Evolutionary conservation across 1,140 invertebrate genomes (phyloP).

Genomic region (Aphelenchoides fujianensis): DNA sequence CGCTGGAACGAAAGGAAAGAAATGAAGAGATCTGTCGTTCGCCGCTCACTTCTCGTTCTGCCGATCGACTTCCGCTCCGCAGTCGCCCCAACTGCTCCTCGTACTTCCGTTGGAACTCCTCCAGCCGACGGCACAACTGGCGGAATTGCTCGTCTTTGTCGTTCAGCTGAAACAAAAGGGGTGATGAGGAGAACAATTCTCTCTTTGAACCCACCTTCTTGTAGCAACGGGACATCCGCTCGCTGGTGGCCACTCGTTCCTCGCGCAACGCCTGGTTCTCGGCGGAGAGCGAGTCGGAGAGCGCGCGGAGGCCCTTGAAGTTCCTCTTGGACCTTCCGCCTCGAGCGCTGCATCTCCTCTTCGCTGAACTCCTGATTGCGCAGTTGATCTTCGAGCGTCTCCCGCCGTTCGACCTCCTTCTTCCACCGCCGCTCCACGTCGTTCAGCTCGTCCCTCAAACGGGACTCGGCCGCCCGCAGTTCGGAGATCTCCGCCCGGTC

Average conservation of each 20-base stretch:
- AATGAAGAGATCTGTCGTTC: neutral
- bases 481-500: constrained; percentile 15
- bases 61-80: constrained; percentile 11
- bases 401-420: constrained; percentile 22
- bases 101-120: constrained; percentile 25
- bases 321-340: constrained; percentile 32
- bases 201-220: constrained; percentile 22
- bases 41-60: constrained; percentile 12
- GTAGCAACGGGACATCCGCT: constrained; percentile 11
- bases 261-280: constrained; percentile 31
- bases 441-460: constrained; percentile 31
- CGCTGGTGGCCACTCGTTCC: constrained; percentile 24
- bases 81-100: constrained; percentile 9
- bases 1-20: no score
- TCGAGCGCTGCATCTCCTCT: constrained; percentile 16
- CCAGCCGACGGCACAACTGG: constrained; percentile 5
- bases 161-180: constrained; percentile 13
- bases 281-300: constrained; percentile 30
- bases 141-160: constrained; percentile 18
- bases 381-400: constrained; percentile 25
- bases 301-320: constrained; percentile 31
- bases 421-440: constrained; percentile 27
- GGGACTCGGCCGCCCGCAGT: constrained; percentile 5
- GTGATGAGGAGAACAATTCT: constrained; percentile 8
- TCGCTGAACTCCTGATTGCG: constrained; percentile 13